Evolutionary conservation across 2,113 vertebrate species (phyloP).

Genomic region (Uria aalge): DNA sequence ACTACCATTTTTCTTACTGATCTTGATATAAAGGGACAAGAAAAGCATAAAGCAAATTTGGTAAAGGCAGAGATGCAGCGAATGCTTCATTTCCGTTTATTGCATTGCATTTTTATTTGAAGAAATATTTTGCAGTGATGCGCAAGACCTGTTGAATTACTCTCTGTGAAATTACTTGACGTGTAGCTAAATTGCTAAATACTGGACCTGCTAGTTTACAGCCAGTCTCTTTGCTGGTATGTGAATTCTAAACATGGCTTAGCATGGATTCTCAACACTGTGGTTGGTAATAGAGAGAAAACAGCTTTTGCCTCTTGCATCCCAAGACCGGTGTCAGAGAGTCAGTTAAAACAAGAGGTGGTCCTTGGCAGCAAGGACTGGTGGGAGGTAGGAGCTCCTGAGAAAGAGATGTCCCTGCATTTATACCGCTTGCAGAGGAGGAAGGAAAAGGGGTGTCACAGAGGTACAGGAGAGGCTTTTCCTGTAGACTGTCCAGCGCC

Average conservation of each 20-base stretch:
- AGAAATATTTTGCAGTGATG: background rate
- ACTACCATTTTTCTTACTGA: background rate
- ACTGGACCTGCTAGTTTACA: background rate
- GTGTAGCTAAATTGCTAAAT: background rate
- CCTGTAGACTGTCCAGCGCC: background rate
- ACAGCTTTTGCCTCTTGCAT: background rate
- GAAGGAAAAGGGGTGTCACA: background rate
- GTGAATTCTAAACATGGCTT: background rate
- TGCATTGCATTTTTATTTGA: background rate
- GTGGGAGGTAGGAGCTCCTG: background rate
- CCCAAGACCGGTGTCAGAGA: background rate
- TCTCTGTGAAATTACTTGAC: background rate
- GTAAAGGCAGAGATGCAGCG: background rate
- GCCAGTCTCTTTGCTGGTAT: background rate
- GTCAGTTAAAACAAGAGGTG: background rate
- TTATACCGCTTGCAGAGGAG: background rate
- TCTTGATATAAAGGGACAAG: background rate
- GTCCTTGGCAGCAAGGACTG: background rate
- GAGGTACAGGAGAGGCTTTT: background rate
- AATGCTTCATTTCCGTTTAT: background rate
- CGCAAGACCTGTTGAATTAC: background rate
- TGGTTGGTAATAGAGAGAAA: background rate
- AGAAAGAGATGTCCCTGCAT: background rate
- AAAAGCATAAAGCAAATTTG: background rate
- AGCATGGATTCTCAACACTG: background rate